Conservation (phyloP, 2,888 invertebrate genomes). For the Phrixothrix hirtus region DNA sequence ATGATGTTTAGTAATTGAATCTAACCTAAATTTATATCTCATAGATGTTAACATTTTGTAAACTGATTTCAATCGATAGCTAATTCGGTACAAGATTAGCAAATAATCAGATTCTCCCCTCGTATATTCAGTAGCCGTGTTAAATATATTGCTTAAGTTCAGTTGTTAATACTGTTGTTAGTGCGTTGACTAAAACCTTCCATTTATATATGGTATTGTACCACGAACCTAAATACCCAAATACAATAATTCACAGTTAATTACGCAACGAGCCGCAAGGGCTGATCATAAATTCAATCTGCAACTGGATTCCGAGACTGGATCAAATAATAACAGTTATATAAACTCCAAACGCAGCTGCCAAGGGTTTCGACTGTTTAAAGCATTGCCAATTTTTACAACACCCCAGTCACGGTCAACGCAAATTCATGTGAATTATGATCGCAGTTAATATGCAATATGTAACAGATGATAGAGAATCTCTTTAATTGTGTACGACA, state of each 20-base stretch:
- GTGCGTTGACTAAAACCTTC: slow-evolving; percentile 17
- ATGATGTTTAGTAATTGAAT: too few relatives aligned
- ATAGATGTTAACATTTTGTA: too few relatives aligned
- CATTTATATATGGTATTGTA: slow-evolving; percentile 14
- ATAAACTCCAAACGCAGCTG: not conserved
- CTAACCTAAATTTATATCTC: too few relatives aligned
- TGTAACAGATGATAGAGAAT: too few relatives aligned
- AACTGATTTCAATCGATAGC: not conserved
- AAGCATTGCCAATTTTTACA: not conserved
- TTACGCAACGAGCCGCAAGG: slow-evolving; percentile 22
- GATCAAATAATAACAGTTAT: slow-evolving; percentile 18
- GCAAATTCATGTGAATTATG: not conserved
- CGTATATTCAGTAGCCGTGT: slow-evolving; percentile 3
- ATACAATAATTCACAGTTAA: slow-evolving; percentile 27
- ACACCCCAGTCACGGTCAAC: not conserved
- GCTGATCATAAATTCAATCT: slow-evolving; percentile 27
- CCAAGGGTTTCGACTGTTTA: not conserved
- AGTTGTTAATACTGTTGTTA: slow-evolving; percentile 19
- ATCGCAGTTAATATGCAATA: too few relatives aligned
- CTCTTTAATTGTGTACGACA: too few relatives aligned
- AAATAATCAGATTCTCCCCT: not conserved
- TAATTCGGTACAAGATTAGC: slow-evolving; percentile 2
- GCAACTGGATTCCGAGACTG: slow-evolving; percentile 17
- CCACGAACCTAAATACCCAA: slow-evolving; percentile 4
- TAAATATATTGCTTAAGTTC: slow-evolving; percentile 16